Conservation (phyloP, 1,140 invertebrate species). For the Pseudobourletiella spinata region DNA sequence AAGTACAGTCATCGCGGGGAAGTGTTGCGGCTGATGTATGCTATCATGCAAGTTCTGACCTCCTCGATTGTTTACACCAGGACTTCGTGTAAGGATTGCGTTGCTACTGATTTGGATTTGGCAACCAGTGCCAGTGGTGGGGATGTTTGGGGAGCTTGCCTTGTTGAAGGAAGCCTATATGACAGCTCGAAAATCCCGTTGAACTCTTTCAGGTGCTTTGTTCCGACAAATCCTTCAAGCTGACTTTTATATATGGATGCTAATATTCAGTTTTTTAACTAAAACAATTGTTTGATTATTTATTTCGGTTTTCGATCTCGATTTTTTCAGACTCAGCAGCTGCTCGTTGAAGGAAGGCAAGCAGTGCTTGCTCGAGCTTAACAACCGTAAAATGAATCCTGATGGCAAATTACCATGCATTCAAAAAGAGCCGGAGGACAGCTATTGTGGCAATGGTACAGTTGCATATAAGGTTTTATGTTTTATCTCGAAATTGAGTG, state of each 20-base stretch:
- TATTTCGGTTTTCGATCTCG: too few species aligned
- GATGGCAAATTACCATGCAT: neutral
- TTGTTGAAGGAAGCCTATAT: constrained; percentile 6
- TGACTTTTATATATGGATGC: too few species aligned
- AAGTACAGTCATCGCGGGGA: neutral
- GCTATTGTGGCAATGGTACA: neutral
- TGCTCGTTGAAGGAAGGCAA: neutral
- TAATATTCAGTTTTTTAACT: too few species aligned
- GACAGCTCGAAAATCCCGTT: constrained; percentile 3
- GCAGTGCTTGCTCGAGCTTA: neutral
- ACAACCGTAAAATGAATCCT: neutral
- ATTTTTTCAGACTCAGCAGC: neutral
- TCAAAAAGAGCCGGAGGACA: neutral
- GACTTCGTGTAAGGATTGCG: neutral
- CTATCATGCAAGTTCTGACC: neutral
- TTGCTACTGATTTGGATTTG: neutral
- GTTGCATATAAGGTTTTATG: too few species aligned
- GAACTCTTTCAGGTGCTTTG: constrained; percentile 6
- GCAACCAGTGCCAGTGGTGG: neutral
- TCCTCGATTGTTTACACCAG: neutral
- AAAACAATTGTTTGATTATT: too few species aligned
- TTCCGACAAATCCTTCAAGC: too few species aligned
- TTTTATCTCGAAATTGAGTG: too few species aligned
- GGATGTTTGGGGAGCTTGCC: constrained; percentile 2
- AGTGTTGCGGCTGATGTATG: neutral